A percentile compares a stretch with the other conserved stretches of the same genome.
These are phyloP conservation scores for Ommatoiulus sabulosus DNA, from an alignment of 2,888 invertebrate genomes.

Conservation along the genomic window DNA sequence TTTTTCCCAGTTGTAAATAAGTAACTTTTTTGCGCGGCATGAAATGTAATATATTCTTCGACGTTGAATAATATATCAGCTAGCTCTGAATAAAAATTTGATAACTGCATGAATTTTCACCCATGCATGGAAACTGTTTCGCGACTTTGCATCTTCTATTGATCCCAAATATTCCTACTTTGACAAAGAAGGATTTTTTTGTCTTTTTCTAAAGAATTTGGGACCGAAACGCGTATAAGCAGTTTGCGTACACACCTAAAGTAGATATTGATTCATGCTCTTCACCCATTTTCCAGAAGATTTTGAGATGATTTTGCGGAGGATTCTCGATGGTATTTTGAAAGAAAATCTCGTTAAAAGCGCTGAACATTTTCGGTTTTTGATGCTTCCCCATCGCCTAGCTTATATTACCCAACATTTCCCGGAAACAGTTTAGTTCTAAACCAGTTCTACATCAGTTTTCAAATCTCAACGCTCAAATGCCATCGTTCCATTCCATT, in stretches of 20 bases:
- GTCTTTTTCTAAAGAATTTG: neutral
- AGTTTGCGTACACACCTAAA: neutral
- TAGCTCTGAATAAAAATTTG: slow-evolving; percentile 34
- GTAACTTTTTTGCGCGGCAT: slow-evolving; percentile 16
- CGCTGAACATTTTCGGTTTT: no score
- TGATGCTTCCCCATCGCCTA: no score
- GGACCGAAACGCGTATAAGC: neutral
- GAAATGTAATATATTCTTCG: slow-evolving; percentile 44
- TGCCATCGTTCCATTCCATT: no score
- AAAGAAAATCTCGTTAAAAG: neutral
- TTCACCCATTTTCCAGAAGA: neutral
- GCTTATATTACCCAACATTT: no score
- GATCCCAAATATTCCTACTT: neutral
- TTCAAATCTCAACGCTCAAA: no score
- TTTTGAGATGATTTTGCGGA: neutral
- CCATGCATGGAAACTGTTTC: neutral
- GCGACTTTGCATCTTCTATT: slow-evolving; percentile 30
- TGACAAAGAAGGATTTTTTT: neutral
- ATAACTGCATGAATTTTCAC: slow-evolving; percentile 38
- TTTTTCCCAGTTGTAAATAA: slow-evolving; percentile 8
- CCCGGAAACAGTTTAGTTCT: no score
- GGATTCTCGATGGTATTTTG: neutral
- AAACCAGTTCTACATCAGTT: no score
- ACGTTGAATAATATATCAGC: slow-evolving; percentile 14
- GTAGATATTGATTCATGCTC: neutral